Evolutionary conservation across 2,797 vertebrate genomes (phyloP), one percentile per base, ranked within the genome.

Genomic region (Buphagus erythrorhynchus): DNA sequence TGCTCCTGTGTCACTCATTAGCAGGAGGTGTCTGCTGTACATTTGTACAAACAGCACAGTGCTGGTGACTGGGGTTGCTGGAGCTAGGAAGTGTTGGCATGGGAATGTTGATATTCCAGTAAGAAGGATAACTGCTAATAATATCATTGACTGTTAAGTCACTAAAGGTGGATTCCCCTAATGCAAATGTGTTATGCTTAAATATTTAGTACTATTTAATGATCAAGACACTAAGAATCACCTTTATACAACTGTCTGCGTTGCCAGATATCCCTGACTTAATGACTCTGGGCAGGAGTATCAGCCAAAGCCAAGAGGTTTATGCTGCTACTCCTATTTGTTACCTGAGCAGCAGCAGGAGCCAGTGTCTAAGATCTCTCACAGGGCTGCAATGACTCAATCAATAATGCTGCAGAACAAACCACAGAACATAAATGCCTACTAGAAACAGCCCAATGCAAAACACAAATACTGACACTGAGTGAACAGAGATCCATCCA

Each of bases 341-440:
- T 55, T 48, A 77, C 36, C 33, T 19, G 31, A 73, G 48, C 31
- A 80, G 58, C 59, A 83, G 73, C 54, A 75, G 61, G 67, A 83
- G 18, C 25, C 59, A 28, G 12, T 2, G 28, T 7, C 0, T 28
- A 54, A 78, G 25, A 91, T 48, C 25, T 22, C 51, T 94, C 51
- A 40, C 33, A 84, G 42, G 86, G 18, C 59, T 38, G 66, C 86
- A 89, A 35, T 3, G 31, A 35, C 33, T 67, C 83, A 65, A 90
- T 92, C 79, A 58, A 86, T 67, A 88, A 75, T 2, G 12, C 43
- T 58, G 73, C 54, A 86, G 68, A 88, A 92, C 12, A 79, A 76
- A 55, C 31, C 14, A 35, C 36, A 59, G 54, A 84, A 75, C 69
- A 46, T 16, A 67, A 84, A 84, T 62, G 61, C 38, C 90, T 65